Evolutionary conservation across 1,140 invertebrate genomes (phyloP).

Genomic region (Fopius arisanus): DNA sequence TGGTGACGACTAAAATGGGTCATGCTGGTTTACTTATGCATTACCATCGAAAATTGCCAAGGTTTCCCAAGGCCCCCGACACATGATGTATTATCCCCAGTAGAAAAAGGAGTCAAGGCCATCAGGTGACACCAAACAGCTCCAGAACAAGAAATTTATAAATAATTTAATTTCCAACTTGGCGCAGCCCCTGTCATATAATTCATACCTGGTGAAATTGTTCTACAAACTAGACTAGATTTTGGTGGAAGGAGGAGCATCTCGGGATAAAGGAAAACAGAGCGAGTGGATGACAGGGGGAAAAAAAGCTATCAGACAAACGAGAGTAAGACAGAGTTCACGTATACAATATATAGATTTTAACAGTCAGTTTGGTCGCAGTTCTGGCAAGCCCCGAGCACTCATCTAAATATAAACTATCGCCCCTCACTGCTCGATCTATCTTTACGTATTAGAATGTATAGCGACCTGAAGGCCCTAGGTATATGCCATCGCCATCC

Average conservation of each 20-base stretch:
- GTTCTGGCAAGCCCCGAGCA: constrained; percentile 61
- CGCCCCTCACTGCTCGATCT: constrained; percentile 62
- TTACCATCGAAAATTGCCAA: neutral
- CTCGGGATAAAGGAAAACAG: constrained; percentile 31
- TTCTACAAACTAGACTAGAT: neutral
- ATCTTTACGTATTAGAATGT: constrained; percentile 66
- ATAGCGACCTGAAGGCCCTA: constrained; percentile 51
- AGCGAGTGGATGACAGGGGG: neutral
- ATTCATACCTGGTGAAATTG: constrained; percentile 23
- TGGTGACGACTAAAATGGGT: neutral
- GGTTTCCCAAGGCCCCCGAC: neutral
- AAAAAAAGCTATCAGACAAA: constrained; percentile 9
- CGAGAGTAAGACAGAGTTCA: constrained; percentile 28
- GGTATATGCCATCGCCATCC: constrained; percentile 21
- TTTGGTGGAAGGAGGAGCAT: constrained; percentile 18
- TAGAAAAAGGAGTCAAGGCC: constrained; percentile 8
- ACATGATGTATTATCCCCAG: neutral
- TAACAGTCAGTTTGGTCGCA: constrained; percentile 41
- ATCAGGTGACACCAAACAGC: constrained; percentile 1
- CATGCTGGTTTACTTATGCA: neutral
- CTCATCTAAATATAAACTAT: constrained; percentile 64
- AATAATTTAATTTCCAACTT: constrained; percentile 29
- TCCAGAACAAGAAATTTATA: constrained; percentile 31
- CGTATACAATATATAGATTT: constrained; percentile 27
- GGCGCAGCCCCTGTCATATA: constrained; percentile 8